phyloP scores from a whole-genome alignment of 1,140 invertebrate genomes.

The Pygmarrhopalites habei region DNA sequence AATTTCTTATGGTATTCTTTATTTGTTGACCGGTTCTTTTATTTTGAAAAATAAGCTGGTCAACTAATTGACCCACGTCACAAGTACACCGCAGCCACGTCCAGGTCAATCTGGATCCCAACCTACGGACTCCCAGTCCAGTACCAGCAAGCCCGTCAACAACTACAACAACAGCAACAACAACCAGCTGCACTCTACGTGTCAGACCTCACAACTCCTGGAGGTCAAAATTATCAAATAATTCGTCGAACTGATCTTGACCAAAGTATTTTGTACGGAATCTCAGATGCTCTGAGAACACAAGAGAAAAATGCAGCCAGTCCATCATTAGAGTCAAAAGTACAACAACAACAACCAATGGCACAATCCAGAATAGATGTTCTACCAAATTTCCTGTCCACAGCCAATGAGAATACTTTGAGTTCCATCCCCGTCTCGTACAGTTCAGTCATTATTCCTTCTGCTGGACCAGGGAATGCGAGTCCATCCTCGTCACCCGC shows the following conservation, averaged over 20 bases:
- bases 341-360: background rate
- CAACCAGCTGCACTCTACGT: slow-evolving; percentile 18
- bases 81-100: background rate
- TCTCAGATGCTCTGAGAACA: background rate
- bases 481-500: background rate
- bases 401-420: slow-evolving; percentile 9
- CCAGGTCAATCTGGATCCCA: slow-evolving; percentile 6
- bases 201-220: slow-evolving; percentile 20
- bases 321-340: no score
- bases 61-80: background rate
- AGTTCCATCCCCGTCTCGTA: slow-evolving; percentile 19
- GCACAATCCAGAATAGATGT: slow-evolving; percentile 12
- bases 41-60: no score
- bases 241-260: background rate
- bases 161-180: background rate
- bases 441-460: slow-evolving; percentile 19
- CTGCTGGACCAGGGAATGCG: slow-evolving; percentile 1
- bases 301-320: no score
- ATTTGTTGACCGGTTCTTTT: no score
- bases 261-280: background rate
- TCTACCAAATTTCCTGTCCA: slow-evolving; percentile 8
- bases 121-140: background rate
- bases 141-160: no score
- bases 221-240: slow-evolving; percentile 10
- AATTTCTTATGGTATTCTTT: background rate